phyloP scores from a whole-genome alignment of 2,888 invertebrate species.

The Ornithoptera priamus region DNA sequence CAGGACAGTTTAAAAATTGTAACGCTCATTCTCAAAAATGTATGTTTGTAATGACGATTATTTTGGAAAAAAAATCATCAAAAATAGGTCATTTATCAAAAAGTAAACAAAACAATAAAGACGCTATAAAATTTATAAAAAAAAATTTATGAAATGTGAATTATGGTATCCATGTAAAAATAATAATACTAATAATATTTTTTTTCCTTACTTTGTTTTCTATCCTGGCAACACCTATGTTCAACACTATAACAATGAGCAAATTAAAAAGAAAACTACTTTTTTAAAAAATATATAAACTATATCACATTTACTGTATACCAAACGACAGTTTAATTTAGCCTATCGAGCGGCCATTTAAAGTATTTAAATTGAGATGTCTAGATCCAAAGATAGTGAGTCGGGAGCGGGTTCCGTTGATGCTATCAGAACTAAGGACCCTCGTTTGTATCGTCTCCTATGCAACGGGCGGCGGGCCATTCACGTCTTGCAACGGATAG shows the following conservation, averaged over 20 bases:
- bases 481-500: slow-evolving; percentile 20
- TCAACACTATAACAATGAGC: too few species aligned
- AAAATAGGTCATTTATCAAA: too few species aligned
- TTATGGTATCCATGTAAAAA: too few species aligned
- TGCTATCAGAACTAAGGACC: slow-evolving; percentile 49
- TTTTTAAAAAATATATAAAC: neutral
- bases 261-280: neutral
- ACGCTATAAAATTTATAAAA: too few species aligned
- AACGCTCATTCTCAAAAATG: too few species aligned
- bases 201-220: too few species aligned
- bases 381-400: slow-evolving; percentile 62
- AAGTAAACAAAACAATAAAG: too few species aligned
- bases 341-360: slow-evolving; percentile 38
- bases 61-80: too few species aligned
- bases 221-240: too few species aligned
- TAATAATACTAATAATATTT: too few species aligned
- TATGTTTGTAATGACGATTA: too few species aligned
- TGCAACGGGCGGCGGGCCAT: slow-evolving; percentile 15
- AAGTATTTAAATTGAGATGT: slow-evolving; percentile 73
- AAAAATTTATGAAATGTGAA: too few species aligned
- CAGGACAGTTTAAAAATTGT: neutral
- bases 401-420: slow-evolving; percentile 52
- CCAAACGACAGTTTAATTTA: slow-evolving; percentile 46
- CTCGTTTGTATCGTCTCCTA: slow-evolving; percentile 38
- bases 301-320: slow-evolving; percentile 19